phyloP scores from a whole-genome alignment of 2,797 vertebrate species.

The Sebastes cheni region DNA sequence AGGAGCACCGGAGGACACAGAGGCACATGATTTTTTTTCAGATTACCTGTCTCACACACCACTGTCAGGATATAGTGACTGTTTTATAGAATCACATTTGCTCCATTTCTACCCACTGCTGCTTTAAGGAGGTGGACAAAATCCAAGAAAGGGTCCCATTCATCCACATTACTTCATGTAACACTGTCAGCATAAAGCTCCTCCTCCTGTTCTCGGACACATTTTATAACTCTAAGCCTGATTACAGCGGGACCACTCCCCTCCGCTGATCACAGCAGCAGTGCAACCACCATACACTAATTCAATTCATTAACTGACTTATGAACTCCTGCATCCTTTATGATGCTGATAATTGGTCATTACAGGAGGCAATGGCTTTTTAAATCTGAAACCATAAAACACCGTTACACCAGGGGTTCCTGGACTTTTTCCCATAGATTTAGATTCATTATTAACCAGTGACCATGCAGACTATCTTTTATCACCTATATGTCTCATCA shows the following conservation, averaged over 20 bases:
- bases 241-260: conserved; percentile 34
- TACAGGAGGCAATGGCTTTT: conserved; percentile 21
- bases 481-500: background rate
- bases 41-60: too few relatives aligned
- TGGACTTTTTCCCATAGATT: background rate
- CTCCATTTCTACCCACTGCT: too few relatives aligned
- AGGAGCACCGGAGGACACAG: too few relatives aligned
- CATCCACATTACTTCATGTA: background rate
- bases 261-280: conserved; percentile 29
- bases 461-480: background rate
- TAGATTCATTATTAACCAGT: background rate
- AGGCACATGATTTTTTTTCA: too few relatives aligned
- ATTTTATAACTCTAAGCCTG: conserved; percentile 10
- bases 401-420: background rate
- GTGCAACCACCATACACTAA: conserved; percentile 22
- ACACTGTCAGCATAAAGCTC: conserved; percentile 3
- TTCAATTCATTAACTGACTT: conserved; percentile 33
- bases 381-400: conserved; percentile 41
- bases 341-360: conserved; percentile 30
- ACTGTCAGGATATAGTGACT: too few relatives aligned
- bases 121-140: background rate
- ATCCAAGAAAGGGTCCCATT: background rate
- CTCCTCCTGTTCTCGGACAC: conserved; percentile 17
- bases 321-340: conserved; percentile 44
- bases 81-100: too few relatives aligned